Base-by-base conservation (phyloP, 2,888 invertebrate genomes). In the Acronicta psi region DNA sequence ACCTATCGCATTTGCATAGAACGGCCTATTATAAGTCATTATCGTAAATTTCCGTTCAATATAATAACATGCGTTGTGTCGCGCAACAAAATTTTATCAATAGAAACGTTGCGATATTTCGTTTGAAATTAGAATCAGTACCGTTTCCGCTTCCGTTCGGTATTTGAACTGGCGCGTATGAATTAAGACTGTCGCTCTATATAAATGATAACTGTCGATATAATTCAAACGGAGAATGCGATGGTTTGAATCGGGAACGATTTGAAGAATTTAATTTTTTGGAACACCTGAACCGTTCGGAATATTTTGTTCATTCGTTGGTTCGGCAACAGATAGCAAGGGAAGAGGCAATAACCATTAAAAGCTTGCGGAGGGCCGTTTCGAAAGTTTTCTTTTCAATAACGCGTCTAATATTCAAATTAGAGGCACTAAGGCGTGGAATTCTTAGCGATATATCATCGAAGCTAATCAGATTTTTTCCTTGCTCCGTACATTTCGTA, bases 371-470 rank as follows among this genome's bases (percentile, higher is more conserved):
- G 84, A 88, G 89, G 92, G 89, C 90, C 90, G 86, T 86, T 89
- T 88, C 75, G 80, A 89, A 92, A 93, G 87, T 92, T 93, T 92
- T 88, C 92, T 92, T 93, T 93, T 94, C 94, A 94, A 94, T 94
- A 94, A 93, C 91, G 92, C 92, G 90, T 93, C 92, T 92, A 91
- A 93, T 93, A 93, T 94, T 94, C 93, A 94, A 94, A 94, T 94
- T 91, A 92, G 88, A 88, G 84, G 87, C 86, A 90, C 87, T 89
- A 90, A 91, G 86, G 90, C 89, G 91, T 80, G 84, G 88, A 87
- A 91, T 90, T 85, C 88, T 78, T 77, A 76, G 86, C 93, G 85
- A 92, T 93, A 93, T 93, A 93, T 93, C 94, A 93, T 93, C 86
- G 85, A 79, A 86, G 90, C 88, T 90, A 91, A 91, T 91, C 92